These are phyloP conservation scores for Sebastes kiyomatsui DNA, from an alignment of 2,797 vertebrate genomes.

Conservation along the genomic window DNA sequence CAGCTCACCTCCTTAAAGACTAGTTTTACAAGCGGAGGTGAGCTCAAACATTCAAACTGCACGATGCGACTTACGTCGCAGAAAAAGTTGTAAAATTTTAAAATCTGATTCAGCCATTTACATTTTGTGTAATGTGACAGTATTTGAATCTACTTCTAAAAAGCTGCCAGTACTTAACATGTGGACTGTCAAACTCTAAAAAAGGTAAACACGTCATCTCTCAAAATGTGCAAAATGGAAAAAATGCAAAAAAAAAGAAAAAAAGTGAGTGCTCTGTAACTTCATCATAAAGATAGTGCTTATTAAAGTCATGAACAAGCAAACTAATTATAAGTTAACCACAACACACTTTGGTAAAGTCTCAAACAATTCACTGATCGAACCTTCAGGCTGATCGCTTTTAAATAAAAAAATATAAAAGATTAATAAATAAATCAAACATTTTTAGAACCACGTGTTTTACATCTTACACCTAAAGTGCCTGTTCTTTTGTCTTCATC, in stretches of 20 bases:
- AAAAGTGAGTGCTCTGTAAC: constrained; percentile 78
- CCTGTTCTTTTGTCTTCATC: constrained; percentile 68
- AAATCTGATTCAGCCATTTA: constrained; percentile 84
- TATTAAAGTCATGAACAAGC: constrained; percentile 80
- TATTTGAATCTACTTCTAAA: constrained; percentile 88
- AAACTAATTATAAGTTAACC: constrained; percentile 69
- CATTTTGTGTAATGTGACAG: constrained; percentile 77
- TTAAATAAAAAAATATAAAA: constrained; percentile 54
- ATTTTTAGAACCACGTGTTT: constrained; percentile 42
- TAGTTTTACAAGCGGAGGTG: constrained; percentile 88
- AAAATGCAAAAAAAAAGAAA: constrained; percentile 73
- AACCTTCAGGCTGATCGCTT: constrained; percentile 31
- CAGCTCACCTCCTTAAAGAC: constrained; percentile 84
- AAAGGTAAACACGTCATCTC: constrained; percentile 72
- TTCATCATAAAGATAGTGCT: constrained; percentile 86
- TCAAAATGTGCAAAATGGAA: constrained; percentile 95
- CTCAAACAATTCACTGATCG: constrained; percentile 62
- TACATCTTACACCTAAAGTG: constrained; percentile 78
- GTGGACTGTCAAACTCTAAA: constrained; percentile 83
- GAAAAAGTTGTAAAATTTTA: constrained; percentile 36
- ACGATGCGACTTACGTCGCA: constrained; percentile 68
- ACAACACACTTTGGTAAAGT: constrained; percentile 91
- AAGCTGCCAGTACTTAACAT: constrained; percentile 89
- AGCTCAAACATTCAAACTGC: constrained; percentile 93
- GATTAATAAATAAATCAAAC: constrained; percentile 66